Evolutionary conservation across 2,888 invertebrate genomes (phyloP).

Genomic region (Aphidoletes aphidimyza): DNA sequence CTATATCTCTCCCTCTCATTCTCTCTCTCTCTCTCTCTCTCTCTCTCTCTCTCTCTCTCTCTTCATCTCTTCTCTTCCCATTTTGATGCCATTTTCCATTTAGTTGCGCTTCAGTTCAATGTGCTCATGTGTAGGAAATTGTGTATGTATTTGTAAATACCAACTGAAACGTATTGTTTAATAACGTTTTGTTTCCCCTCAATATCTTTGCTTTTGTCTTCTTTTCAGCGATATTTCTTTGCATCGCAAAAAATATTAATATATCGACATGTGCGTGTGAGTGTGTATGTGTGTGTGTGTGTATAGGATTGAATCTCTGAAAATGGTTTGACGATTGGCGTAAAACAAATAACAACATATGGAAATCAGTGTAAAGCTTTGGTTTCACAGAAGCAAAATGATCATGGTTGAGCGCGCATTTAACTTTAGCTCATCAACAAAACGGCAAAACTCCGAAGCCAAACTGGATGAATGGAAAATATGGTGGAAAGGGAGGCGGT

Average conservation of each 20-base stretch:
- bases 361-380: not conserved
- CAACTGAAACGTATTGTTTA: not conserved
- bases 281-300: too few species aligned
- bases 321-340: not conserved
- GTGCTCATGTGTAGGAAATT: not conserved
- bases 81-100: constrained; percentile 1
- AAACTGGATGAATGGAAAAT: too few species aligned
- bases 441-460: too few species aligned
- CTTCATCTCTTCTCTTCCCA: not conserved
- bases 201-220: too few species aligned
- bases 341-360: not conserved
- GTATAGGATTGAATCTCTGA: not conserved
- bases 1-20: too few species aligned
- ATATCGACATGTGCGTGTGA: too few species aligned
- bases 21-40: too few species aligned
- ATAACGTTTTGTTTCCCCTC: not conserved
- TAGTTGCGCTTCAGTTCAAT: not conserved
- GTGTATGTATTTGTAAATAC: not conserved
- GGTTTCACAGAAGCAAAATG: not conserved
- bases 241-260: too few species aligned
- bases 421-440: not conserved
- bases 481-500: not conserved
- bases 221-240: too few species aligned
- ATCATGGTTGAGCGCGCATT: not conserved
- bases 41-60: not conserved